These are phyloP conservation scores for Oreochromis niloticus DNA, from an alignment of 2,113 vertebrate genomes.

Conservation along the genomic window DNA sequence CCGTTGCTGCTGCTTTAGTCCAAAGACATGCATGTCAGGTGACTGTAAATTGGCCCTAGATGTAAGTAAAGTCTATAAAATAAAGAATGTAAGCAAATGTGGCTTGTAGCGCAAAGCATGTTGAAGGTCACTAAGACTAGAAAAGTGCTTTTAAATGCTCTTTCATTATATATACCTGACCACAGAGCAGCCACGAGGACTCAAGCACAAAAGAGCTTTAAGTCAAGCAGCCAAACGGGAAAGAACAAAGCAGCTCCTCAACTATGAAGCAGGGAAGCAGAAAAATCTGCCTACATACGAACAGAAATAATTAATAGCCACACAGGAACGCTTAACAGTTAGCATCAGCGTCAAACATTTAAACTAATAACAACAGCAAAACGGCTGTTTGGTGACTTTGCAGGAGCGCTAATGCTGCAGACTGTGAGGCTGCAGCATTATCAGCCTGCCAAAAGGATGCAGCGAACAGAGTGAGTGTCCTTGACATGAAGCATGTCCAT, in stretches of 20 bases:
- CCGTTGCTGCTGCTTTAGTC: not conserved
- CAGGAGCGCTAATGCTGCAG: conserved; percentile 5
- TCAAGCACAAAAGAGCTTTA: not conserved
- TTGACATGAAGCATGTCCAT: conserved; percentile 46
- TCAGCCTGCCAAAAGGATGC: conserved; percentile 14
- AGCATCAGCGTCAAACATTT: not conserved
- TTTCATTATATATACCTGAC: not conserved
- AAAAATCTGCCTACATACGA: not conserved
- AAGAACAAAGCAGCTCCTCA: not conserved
- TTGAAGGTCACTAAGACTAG: not conserved
- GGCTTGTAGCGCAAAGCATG: not conserved
- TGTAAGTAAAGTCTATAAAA: not conserved
- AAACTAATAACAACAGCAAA: not conserved
- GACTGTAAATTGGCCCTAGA: not conserved
- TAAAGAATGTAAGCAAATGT: not conserved
- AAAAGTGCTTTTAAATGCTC: not conserved
- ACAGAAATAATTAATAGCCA: not conserved
- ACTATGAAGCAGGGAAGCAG: not conserved
- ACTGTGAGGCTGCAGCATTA: conserved; percentile 15
- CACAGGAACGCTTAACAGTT: not conserved
- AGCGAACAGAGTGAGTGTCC: conserved; percentile 32
- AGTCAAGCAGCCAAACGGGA: not conserved
- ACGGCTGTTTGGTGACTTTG: conserved; percentile 20
- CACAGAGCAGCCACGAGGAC: fast-evolving
- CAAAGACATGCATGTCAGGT: not conserved